phyloP scores from a whole-genome alignment of 2,797 vertebrate genomes.

The Synanceia verrucosa region DNA sequence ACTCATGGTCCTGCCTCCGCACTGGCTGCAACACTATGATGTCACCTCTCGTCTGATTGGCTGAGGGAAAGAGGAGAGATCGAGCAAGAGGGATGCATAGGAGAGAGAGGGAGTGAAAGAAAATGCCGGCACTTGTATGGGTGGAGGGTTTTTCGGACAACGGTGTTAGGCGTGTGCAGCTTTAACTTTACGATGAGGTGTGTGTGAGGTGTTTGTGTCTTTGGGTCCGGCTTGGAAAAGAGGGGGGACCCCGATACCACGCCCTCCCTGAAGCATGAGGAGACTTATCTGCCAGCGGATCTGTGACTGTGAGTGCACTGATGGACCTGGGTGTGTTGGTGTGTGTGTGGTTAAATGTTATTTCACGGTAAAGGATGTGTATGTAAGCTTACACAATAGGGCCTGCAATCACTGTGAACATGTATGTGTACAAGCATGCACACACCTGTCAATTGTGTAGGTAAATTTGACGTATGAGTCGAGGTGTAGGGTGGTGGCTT shows the following conservation, averaged over 20 bases:
- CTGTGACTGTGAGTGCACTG: conserved; percentile 97
- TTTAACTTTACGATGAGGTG: conserved; percentile 64
- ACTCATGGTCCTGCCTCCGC: conserved; percentile 71
- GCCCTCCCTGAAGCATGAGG: conserved; percentile 87
- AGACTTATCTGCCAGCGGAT: conserved; percentile 98
- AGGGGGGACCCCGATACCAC: conserved; percentile 72
- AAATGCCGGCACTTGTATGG: conserved; percentile 92
- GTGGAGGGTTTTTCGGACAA: conserved; percentile 80
- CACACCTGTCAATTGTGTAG: conserved; percentile 3
- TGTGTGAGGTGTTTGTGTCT: conserved; percentile 77
- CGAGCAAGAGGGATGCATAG: conserved; percentile 26
- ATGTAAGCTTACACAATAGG: conserved; percentile 3
- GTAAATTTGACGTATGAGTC: conserved; percentile 53
- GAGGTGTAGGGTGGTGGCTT: conserved; percentile 73
- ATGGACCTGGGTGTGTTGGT: conserved; percentile 73
- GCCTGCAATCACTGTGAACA: not conserved
- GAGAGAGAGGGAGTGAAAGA: conserved; percentile 77
- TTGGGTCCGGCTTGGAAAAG: conserved; percentile 62
- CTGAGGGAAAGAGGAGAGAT: conserved; percentile 73
- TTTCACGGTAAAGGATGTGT: not conserved
- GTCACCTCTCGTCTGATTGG: conserved; percentile 82
- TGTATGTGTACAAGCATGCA: not conserved
- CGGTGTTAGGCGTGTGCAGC: conserved; percentile 67
- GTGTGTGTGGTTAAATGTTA: conserved; percentile 26
- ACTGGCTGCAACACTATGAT: conserved; percentile 84